Conservation (phyloP, 2,113 vertebrate species). For the Gobius niger region DNA sequence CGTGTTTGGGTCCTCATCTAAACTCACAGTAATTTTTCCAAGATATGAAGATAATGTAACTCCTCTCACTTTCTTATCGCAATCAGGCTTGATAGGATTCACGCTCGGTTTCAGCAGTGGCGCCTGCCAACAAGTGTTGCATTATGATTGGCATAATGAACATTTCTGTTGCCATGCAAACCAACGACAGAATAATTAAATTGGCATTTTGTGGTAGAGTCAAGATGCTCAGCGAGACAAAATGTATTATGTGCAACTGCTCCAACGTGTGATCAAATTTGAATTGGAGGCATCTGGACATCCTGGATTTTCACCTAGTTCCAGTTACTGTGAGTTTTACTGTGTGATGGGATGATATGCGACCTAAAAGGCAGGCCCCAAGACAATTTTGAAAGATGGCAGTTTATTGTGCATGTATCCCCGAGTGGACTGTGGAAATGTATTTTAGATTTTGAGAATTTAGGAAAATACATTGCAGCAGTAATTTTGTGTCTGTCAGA, state of each 20-base stretch:
- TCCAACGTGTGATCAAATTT: background rate
- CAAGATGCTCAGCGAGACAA: background rate
- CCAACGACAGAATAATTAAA: background rate
- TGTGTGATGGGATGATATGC: no score
- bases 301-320: no score
- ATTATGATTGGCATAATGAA: conserved; percentile 5
- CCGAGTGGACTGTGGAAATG: no score
- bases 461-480: background rate
- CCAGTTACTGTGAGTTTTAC: no score
- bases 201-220: background rate
- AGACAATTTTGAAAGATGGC: no score
- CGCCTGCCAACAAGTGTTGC: conserved; percentile 5
- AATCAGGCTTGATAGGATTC: conserved; percentile 9
- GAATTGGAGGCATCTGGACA: background rate
- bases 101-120: conserved; percentile 17
- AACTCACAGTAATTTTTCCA: conserved; percentile 53
- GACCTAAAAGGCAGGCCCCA: no score
- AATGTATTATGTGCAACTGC: background rate
- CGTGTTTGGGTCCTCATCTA: conserved; percentile 20
- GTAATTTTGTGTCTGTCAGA: background rate
- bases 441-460: background rate
- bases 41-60: conserved; percentile 57
- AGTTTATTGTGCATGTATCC: no score
- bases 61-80: conserved; percentile 36
- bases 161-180: conserved; percentile 14